Evolutionary conservation across 2,888 invertebrate species (phyloP).

Genomic region (Argyresthia goedartella): DNA sequence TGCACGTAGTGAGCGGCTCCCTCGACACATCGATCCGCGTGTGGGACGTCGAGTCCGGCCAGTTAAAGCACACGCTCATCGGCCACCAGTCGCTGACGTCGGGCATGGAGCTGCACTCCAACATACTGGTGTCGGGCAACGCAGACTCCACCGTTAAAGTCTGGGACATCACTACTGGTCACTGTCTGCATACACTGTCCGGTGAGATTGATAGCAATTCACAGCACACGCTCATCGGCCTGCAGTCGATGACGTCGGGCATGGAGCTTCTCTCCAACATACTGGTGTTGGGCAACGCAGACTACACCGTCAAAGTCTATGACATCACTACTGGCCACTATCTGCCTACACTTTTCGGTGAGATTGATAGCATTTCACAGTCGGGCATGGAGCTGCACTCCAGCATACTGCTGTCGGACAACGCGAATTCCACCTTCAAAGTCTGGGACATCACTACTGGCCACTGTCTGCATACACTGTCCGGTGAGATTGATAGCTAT

Average conservation of each 20-base stretch:
- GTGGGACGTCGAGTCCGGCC: slow-evolving; percentile 96
- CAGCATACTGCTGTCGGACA: too few relatives aligned
- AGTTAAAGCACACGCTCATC: slow-evolving; percentile 93
- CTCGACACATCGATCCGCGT: slow-evolving; percentile 97
- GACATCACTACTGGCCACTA: too few relatives aligned
- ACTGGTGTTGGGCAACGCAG: too few relatives aligned
- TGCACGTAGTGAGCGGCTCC: slow-evolving; percentile 97
- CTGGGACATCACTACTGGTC: too few relatives aligned
- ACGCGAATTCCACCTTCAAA: too few relatives aligned
- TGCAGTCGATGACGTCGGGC: too few relatives aligned
- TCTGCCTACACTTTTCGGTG: too few relatives aligned
- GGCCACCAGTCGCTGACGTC: slow-evolving; percentile 98
- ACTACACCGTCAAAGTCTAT: slow-evolving; percentile 99
- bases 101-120: slow-evolving; percentile 95
- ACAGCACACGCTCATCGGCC: slow-evolving; percentile 96
- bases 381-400: too few relatives aligned
- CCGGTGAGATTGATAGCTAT: slow-evolving; percentile 69
- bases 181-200: too few relatives aligned
- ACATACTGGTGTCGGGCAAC: slow-evolving; percentile 97
- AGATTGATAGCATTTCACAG: too few relatives aligned
- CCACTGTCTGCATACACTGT: slow-evolving; percentile 95
- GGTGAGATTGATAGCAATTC: too few relatives aligned
- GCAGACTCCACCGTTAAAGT: slow-evolving; percentile 99
- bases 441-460: slow-evolving; percentile 99
- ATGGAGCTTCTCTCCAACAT: too few relatives aligned